These are phyloP conservation scores for Spilosoma lubricipeda DNA, from an alignment of 2,888 invertebrate species.

Conservation along the genomic window DNA sequence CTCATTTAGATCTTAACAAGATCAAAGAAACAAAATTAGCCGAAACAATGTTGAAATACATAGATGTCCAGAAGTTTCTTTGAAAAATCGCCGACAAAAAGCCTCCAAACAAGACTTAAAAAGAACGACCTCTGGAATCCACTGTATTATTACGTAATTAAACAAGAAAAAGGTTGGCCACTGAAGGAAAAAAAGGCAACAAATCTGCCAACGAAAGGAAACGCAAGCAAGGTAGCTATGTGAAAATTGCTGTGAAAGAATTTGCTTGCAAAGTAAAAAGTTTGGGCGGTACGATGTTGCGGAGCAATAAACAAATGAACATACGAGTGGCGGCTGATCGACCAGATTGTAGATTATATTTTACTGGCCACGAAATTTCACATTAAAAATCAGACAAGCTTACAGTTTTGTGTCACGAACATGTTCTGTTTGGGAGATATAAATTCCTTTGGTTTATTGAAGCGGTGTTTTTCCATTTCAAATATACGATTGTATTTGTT, in stretches of 20 bases:
- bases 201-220: constrained; percentile 79
- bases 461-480: constrained; percentile 11
- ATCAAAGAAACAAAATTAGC: constrained; percentile 34
- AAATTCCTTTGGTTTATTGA: constrained; percentile 50
- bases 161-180: constrained; percentile 64
- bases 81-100: constrained; percentile 36
- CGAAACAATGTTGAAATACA: constrained; percentile 29
- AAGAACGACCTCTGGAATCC: constrained; percentile 49
- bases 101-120: constrained; percentile 39
- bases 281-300: constrained; percentile 64
- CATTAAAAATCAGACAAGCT: constrained; percentile 53
- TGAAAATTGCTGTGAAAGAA: constrained; percentile 63
- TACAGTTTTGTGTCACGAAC: constrained; percentile 53
- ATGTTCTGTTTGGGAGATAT: constrained; percentile 48
- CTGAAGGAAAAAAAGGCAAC: constrained; percentile 66
- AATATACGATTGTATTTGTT: neutral
- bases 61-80: constrained; percentile 30
- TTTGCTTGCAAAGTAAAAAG: constrained; percentile 44
- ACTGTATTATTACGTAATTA: constrained; percentile 73
- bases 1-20: constrained; percentile 11
- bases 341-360: constrained; percentile 73
- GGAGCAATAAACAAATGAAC: constrained; percentile 78
- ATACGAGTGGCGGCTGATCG: constrained; percentile 73
- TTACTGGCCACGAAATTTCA: constrained; percentile 60
- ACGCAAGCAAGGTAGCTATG: constrained; percentile 73